Conservation (phyloP, 2,888 invertebrate species). For the Amiota mariae region DNA sequence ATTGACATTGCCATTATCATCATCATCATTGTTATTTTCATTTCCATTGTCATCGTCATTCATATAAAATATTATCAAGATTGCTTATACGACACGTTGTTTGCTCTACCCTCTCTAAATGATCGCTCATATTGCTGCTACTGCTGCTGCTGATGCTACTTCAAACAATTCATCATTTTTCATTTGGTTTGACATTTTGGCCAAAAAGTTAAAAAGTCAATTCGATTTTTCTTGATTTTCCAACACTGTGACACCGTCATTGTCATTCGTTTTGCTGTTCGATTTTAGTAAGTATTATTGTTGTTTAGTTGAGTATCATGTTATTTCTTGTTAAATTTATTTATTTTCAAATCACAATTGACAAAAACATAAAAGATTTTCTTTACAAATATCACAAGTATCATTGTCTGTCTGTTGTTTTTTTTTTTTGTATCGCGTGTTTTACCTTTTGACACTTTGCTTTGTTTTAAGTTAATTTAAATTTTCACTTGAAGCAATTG, state of each 20-base stretch:
- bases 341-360: conserved; percentile 62
- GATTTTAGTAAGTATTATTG: too few species aligned
- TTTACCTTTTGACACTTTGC: not conserved
- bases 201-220: conserved; percentile 6
- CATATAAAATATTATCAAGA: too few species aligned
- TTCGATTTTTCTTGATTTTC: not conserved
- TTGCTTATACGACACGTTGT: too few species aligned
- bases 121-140: too few species aligned
- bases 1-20: not conserved
- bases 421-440: not conserved
- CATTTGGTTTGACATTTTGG: not conserved
- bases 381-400: conserved; percentile 49
- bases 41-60: not conserved
- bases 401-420: not conserved
- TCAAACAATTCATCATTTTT: not conserved
- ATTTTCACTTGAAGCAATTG: too few species aligned
- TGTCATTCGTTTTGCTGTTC: not conserved
- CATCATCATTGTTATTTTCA: not conserved
- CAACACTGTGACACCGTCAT: conserved; percentile 2
- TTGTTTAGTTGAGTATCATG: conserved; percentile 1
- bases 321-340: conserved; percentile 63
- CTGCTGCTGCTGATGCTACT: not conserved
- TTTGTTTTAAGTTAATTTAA: too few species aligned
- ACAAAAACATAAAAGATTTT: conserved; percentile 58
- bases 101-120: too few species aligned